Evolutionary conservation across 2,797 vertebrate genomes (phyloP).

Genomic region (Dermochelys coriacea): DNA sequence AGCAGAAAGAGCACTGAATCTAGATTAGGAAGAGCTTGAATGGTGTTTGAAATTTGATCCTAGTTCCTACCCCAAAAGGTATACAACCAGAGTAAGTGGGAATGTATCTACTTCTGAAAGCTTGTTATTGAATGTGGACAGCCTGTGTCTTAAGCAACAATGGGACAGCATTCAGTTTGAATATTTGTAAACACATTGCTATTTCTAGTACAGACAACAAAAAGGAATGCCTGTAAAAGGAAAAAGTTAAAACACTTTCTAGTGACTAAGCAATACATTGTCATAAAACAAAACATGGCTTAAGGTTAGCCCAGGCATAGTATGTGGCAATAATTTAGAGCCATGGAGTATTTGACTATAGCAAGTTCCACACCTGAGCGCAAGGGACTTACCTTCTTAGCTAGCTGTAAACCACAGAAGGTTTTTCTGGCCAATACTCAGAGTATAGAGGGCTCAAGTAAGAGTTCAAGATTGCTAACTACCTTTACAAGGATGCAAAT

Average conservation of each 20-base stretch:
- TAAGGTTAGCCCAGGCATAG: neutral
- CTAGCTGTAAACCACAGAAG: neutral
- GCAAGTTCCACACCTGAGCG: neutral
- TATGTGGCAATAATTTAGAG: accelerated
- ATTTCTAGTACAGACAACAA: neutral
- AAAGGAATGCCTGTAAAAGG: neutral
- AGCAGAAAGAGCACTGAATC: neutral
- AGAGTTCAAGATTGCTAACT: neutral
- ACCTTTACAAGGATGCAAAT: neutral
- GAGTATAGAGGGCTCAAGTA: neutral
- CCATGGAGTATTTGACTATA: accelerated
- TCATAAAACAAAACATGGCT: accelerated
- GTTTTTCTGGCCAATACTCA: too few relatives aligned
- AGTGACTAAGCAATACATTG: accelerated
- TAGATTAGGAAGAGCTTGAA: neutral
- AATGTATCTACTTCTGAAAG: conserved; percentile 10
- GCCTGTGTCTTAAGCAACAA: accelerated
- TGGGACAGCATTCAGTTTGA: too few relatives aligned
- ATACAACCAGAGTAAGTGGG: neutral
- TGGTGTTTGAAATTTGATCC: neutral
- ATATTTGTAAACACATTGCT: neutral
- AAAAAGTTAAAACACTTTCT: neutral
- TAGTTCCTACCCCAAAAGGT: neutral
- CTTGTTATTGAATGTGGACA: accelerated
- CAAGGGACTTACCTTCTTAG: neutral